Evolutionary conservation across 2,797 vertebrate genomes (phyloP).

Genomic region (Labeo calbasu): DNA sequence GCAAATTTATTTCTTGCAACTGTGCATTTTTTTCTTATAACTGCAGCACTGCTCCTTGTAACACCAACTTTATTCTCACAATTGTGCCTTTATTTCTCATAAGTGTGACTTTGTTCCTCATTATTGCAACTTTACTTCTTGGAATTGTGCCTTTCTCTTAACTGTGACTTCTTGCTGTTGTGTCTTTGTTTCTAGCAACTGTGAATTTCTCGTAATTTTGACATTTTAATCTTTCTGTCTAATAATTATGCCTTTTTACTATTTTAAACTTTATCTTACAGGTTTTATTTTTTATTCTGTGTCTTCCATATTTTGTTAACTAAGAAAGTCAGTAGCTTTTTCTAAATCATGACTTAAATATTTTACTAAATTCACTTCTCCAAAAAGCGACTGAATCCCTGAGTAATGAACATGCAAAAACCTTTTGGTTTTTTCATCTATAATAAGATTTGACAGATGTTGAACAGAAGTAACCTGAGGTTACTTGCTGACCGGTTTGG

Average conservation of each 20-base stretch:
- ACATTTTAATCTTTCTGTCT: not conserved
- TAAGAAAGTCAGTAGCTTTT: not conserved
- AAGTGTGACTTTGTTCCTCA: no score
- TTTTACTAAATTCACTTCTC: not conserved
- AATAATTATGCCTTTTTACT: not conserved
- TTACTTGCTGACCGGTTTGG: conserved; percentile 36
- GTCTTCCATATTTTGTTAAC: not conserved
- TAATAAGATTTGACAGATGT: not conserved
- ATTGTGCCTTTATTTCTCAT: no score
- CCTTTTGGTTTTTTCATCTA: not conserved
- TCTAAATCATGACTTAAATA: not conserved
- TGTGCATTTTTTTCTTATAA: no score
- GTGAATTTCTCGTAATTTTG: not conserved
- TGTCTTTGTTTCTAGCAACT: not conserved
- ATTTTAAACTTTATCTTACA: not conserved
- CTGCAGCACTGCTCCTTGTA: no score
- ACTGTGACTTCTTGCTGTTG: not conserved
- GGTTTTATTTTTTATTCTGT: not conserved
- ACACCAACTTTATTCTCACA: no score
- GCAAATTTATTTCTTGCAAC: no score
- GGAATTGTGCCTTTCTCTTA: no score
- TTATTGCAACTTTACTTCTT: no score
- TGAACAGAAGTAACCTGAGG: conserved; percentile 1
- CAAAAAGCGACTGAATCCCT: conserved; percentile 2
- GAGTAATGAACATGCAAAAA: not conserved